Percentiles rank a stretch among this genome's conserved stretches.
Conservation (phyloP, 2,797 vertebrate species). For the Apogon hyalosoma region DNA sequence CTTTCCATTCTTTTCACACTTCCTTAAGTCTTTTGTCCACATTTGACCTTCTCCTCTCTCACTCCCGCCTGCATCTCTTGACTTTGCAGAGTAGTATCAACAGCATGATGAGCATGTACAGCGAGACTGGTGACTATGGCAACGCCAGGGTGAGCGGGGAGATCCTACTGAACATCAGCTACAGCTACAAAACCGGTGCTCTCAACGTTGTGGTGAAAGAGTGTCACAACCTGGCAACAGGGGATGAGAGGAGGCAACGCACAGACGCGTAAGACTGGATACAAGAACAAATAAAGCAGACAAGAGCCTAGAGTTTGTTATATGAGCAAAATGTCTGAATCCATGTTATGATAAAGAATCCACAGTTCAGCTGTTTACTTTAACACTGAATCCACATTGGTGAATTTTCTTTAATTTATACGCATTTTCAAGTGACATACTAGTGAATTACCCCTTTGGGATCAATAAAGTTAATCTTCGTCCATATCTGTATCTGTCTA, state of each 20-base stretch:
- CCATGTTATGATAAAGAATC: too few species aligned
- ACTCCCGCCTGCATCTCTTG: constrained; percentile 19
- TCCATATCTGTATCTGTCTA: too few species aligned
- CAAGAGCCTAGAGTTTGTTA: too few species aligned
- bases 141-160: constrained; percentile 94
- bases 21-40: constrained; percentile 1
- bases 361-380: too few species aligned
- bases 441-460: too few species aligned
- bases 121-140: constrained; percentile 97
- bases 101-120: constrained; percentile 96
- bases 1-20: not conserved
- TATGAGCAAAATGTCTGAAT: too few species aligned
- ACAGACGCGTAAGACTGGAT: constrained; percentile 90
- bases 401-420: too few species aligned
- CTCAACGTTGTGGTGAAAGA: constrained; percentile 94
- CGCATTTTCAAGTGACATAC: too few species aligned
- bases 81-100: constrained; percentile 93
- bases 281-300: too few species aligned
- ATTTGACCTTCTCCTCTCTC: constrained; percentile 14
- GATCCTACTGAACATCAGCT: constrained; percentile 93
- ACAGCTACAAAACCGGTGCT: constrained; percentile 96
- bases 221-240: constrained; percentile 93
- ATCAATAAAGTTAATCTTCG: too few species aligned
- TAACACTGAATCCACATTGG: too few species aligned
- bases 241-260: constrained; percentile 93